phyloP scores from a whole-genome alignment of 2,797 vertebrate species.

The Molossus alvarezi region DNA sequence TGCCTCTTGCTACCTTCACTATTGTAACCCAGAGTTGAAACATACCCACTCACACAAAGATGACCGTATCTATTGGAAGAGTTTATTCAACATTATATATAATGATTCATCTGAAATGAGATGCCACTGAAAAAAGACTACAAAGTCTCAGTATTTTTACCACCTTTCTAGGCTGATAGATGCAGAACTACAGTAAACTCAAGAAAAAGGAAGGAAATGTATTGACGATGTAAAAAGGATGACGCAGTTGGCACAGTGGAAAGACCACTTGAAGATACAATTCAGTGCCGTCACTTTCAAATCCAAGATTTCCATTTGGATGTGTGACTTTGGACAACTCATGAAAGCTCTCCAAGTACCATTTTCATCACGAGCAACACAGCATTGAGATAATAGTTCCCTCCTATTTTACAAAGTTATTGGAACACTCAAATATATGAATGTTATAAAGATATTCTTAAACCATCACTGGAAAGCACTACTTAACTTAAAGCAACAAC shows the following conservation, averaged over 20 bases:
- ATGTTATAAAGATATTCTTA: background rate
- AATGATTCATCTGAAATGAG: background rate
- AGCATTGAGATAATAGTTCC: background rate
- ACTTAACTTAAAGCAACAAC: background rate
- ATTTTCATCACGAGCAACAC: background rate
- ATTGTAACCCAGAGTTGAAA: slow-evolving; percentile 36
- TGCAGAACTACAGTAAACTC: background rate
- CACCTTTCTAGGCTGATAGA: background rate
- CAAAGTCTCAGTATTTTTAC: background rate
- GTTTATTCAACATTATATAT: background rate
- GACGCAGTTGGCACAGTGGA: background rate
- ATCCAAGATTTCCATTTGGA: background rate
- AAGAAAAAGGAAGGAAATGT: background rate
- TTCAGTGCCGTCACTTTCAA: background rate
- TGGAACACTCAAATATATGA: background rate
- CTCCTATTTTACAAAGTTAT: slow-evolving; percentile 1
- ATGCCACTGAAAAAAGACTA: background rate
- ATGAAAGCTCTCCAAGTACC: background rate
- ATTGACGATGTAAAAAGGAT: background rate
- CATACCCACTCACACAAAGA: background rate
- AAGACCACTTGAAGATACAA: background rate
- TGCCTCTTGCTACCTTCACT: background rate
- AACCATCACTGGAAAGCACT: background rate
- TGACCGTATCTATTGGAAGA: background rate
- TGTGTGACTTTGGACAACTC: background rate